Conservation (phyloP, 2,888 invertebrate genomes). For the Machimus atricapillus region DNA sequence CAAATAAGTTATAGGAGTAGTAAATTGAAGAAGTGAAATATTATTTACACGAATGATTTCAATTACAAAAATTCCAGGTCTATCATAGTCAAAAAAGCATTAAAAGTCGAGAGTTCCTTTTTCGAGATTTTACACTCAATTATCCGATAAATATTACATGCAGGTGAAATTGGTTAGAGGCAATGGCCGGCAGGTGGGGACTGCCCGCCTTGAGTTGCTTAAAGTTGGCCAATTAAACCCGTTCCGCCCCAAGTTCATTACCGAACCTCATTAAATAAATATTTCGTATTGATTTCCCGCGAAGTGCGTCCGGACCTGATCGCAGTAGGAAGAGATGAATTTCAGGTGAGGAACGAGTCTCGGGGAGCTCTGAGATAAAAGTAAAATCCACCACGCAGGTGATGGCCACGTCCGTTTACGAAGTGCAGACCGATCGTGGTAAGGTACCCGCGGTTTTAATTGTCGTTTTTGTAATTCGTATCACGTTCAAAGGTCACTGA, state of each 20-base stretch:
- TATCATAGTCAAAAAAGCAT: background rate
- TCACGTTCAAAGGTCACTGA: conserved; percentile 33
- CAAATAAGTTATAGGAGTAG: no score
- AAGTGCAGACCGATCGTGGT: background rate
- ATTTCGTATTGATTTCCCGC: conserved; percentile 18
- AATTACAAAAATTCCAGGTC: background rate
- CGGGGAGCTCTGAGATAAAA: background rate
- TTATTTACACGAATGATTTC: background rate
- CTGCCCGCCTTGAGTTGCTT: background rate
- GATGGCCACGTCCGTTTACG: background rate
- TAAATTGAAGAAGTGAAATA: background rate
- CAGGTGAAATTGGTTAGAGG: background rate
- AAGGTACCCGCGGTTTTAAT: conserved; percentile 21
- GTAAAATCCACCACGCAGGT: conserved; percentile 1
- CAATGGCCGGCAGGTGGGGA: background rate
- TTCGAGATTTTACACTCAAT: background rate
- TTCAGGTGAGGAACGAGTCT: background rate
- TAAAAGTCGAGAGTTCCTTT: background rate
- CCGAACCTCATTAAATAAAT: conserved; percentile 8
- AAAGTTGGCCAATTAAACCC: conserved; percentile 1
- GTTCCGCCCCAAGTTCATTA: conserved; percentile 18
- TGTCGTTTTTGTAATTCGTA: conserved; percentile 5
- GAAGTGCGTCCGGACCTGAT: background rate
- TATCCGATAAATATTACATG: background rate
- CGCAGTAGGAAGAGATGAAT: background rate